Percentiles rank a stretch among this genome's conserved stretches.
These are phyloP conservation scores for Orycteropus afer DNA, from an alignment of 2,113 vertebrate genomes.

Conservation along the genomic window DNA sequence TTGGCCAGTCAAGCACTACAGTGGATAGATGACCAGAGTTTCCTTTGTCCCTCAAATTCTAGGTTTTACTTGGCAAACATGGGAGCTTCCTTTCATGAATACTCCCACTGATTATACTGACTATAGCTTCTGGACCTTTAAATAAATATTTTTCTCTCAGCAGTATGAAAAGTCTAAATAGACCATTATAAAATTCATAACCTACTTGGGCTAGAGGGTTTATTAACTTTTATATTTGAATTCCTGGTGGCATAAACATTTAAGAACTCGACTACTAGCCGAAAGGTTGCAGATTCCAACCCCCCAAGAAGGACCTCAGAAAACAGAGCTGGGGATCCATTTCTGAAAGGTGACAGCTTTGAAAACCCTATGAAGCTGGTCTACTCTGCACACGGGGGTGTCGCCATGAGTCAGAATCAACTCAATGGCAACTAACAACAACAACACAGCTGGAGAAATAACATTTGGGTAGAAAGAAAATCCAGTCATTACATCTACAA, in stretches of 20 bases:
- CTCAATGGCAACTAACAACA: background rate
- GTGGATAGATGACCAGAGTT: fast-evolving
- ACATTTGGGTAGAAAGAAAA: background rate
- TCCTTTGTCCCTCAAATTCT: background rate
- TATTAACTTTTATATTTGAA: background rate
- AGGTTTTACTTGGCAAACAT: background rate
- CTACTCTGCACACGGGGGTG: too few species aligned
- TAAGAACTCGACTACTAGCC: too few species aligned
- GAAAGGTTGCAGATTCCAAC: too few species aligned
- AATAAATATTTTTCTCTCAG: background rate
- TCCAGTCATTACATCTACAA: background rate
- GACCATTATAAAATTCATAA: background rate
- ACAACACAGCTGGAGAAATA: background rate
- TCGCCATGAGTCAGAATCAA: too few species aligned
- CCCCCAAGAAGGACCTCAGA: too few species aligned
- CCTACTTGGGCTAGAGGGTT: background rate
- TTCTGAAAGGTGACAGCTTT: too few species aligned
- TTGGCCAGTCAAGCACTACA: background rate
- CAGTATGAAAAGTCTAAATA: background rate
- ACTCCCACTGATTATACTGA: background rate
- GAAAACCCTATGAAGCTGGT: too few species aligned
- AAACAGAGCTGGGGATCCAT: too few species aligned
- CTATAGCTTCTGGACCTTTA: too few species aligned
- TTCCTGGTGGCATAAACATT: too few species aligned
- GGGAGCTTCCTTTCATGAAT: background rate